These are phyloP conservation scores for Lepidurus apus DNA, from an alignment of 1,140 invertebrate species.

Conservation along the genomic window DNA sequence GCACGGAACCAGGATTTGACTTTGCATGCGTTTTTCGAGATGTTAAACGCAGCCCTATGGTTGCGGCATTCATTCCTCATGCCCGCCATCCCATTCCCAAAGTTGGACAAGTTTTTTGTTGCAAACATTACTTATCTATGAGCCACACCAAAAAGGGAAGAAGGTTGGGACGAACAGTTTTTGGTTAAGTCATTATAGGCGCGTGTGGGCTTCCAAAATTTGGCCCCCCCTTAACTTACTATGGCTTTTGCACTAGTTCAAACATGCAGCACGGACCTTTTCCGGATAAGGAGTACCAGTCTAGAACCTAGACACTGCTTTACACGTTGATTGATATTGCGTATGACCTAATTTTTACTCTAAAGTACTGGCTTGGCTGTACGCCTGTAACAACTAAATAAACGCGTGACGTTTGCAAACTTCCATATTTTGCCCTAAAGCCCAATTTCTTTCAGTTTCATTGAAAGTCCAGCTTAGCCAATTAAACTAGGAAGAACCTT, in stretches of 20 bases:
- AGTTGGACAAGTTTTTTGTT: too few species aligned
- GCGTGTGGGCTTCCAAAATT: slow-evolving; percentile 3
- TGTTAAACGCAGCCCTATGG: slow-evolving; percentile 2
- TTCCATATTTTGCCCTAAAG: not conserved
- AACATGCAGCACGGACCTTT: too few species aligned
- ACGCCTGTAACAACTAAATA: not conserved
- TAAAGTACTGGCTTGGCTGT: not conserved
- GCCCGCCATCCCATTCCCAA: too few species aligned
- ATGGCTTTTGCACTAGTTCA: not conserved
- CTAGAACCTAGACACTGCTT: not conserved
- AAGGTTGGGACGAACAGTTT: not conserved
- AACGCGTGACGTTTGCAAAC: not conserved
- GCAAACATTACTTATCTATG: not conserved
- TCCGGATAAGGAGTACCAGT: too few species aligned
- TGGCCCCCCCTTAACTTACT: not conserved
- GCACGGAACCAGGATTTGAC: not conserved
- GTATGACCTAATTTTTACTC: slow-evolving; percentile 6
- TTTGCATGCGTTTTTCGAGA: not conserved
- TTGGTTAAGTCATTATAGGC: slow-evolving; percentile 18
- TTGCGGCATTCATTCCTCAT: not conserved
- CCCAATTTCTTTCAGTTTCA: too few species aligned
- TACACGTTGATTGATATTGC: slow-evolving; percentile 7
- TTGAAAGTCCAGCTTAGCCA: too few species aligned
- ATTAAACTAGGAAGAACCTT: too few species aligned
- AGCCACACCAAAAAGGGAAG: not conserved